Evolutionary conservation across 2,113 vertebrate species (phyloP), one percentile per base, ranked within the genome.

Genomic region (Odontophorus gujanensis): DNA sequence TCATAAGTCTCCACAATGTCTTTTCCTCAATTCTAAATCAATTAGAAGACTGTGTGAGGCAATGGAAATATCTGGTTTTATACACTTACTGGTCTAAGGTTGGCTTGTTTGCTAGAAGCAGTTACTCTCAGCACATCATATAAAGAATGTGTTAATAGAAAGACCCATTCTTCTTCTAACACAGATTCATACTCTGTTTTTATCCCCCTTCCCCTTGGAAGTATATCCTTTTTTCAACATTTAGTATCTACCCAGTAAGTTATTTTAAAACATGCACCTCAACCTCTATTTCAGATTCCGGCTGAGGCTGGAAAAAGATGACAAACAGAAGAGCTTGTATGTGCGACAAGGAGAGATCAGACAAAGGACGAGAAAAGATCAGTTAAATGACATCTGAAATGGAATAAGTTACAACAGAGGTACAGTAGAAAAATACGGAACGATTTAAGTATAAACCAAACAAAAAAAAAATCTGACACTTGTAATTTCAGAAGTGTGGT

Each of bases 311-410:
- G 48, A 26, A 48, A 83, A 36, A 34, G 18, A 20, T 30, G 24
- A 71, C 19, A 25, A 45, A 58, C 26, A 57, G 45, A 85, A 89
- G 40, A 1, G 0, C 17, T 48, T 2, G 0, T 6, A 7, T 6
- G 8, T 4, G 28, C 30, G n/a, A 32, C 43, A 71, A 59, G 38
- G 32, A n/a, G 11, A 76, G 17, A 20, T 65, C 32, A 51, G 50
- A 22, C 26, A 36, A 30, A 69, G 34, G 28, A 61, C 58, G 19
- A 81, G 22, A 83, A 89, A 15, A 28, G 81, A 69, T 58, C 43
- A 24, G 50, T 51, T 62, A 57, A 68, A 51, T 14, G 8, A 24
- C 4, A 3, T 19, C 13, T 42, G 24, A 71, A 85, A 42, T 26
- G 2, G 22, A 34, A 5, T 26, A 45, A 51, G 4, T 63, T 40